Evolutionary conservation across 2,888 invertebrate genomes (phyloP).

Genomic region (Taenaris catops): DNA sequence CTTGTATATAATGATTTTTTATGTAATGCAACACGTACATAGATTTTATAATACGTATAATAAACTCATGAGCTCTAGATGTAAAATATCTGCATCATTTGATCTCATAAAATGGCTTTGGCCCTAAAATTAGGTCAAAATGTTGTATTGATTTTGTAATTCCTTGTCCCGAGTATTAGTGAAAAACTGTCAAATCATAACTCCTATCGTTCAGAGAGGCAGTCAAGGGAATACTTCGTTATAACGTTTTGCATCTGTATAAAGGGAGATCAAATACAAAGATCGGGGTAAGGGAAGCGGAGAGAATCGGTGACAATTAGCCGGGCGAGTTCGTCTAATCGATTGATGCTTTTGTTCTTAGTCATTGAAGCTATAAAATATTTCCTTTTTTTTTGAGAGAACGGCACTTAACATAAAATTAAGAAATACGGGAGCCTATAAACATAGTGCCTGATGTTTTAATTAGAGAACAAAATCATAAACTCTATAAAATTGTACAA

Average conservation of each 20-base stretch:
- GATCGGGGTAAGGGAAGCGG: constrained; percentile 14
- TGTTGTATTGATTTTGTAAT: constrained; percentile 6
- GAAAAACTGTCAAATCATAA: constrained; percentile 7
- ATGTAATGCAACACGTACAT: too few species aligned
- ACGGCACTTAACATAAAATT: too few species aligned
- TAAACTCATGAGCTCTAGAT: too few species aligned
- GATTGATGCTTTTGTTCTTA: constrained; percentile 26
- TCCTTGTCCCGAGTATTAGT: neutral
- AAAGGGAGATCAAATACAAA: constrained; percentile 5
- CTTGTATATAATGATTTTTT: too few species aligned
- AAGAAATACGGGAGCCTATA: too few species aligned
- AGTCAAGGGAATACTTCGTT: constrained; percentile 5
- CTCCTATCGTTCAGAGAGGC: constrained; percentile 2
- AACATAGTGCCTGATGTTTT: too few species aligned
- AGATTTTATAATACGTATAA: too few species aligned
- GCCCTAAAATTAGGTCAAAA: constrained; percentile 3
- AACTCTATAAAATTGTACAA: too few species aligned
- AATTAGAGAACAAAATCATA: too few species aligned
- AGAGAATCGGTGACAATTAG: constrained; percentile 29
- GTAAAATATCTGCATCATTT: too few species aligned
- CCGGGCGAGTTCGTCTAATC: constrained; percentile 23
- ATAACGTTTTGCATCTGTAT: constrained; percentile 4
- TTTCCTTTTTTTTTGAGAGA: constrained; percentile 1
- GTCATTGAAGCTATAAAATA: constrained; percentile 15
- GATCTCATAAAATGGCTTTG: constrained; percentile 5